Evolutionary conservation across 1,140 invertebrate species (phyloP), one percentile per base, ranked within the genome.

Genomic region (Habropoda laboriosa): DNA sequence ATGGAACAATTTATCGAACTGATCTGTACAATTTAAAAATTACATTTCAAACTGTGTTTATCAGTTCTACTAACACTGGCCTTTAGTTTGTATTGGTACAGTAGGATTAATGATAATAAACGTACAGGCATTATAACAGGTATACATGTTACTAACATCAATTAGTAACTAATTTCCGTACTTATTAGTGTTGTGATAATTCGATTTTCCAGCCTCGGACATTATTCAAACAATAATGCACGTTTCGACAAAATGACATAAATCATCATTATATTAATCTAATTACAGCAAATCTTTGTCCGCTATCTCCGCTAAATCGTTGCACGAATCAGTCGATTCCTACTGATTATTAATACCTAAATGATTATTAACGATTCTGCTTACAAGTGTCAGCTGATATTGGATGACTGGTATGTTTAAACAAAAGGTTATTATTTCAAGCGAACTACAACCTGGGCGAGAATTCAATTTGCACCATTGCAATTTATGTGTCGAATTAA

Each of bases 381-480:
- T 8, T 27, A 18, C 27, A 42, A 51, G 55, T n/a, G 61, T 6
- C 57, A 7, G 38, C 8, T 16, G 51, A 21, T 68, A 68, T 45
- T 45, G 49, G 27, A 67, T 57, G 64, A 68, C 68, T 30, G n/a
- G 6, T 10, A 45, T 53, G 10, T 3, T 16, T n/a, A n/a, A 3
- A 76, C 30, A 57, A 76, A 66, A 57, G 73, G 63, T 42, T 55
- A 67, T 67, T 67, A 76, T 55, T 67, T 57, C 42, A 55, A 76
- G 8, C 47, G 63, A 57, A 24, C 42, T 40, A n/a, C 27, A 40
- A 76, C 24, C 38, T 45, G 51, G 35, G 24, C 27, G 49, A 57
- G 38, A 57, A 67, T 76, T 57, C 21, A 55, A 42, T 68, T 76
- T 45, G 38, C 73, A n/a, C 3, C 64, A 16, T 67, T 42, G 51